Percentiles rank a stretch among this genome's conserved stretches.
These are phyloP conservation scores for Spisula subtruncata DNA, from an alignment of 2,888 invertebrate species.

Conservation along the genomic window DNA sequence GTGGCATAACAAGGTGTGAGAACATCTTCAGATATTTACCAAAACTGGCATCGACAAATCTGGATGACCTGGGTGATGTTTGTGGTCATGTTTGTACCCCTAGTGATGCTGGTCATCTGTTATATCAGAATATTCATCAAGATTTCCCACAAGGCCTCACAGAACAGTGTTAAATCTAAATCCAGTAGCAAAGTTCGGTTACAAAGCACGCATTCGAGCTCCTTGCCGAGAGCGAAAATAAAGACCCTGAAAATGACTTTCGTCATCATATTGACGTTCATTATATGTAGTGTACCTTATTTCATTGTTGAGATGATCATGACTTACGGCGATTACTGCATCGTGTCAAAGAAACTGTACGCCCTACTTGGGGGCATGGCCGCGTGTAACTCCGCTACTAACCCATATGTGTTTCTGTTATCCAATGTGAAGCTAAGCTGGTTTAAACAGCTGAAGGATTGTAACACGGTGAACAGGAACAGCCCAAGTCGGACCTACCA, in stretches of 20 bases:
- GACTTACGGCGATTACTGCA: slow-evolving; percentile 83
- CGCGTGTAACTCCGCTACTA: slow-evolving; percentile 86
- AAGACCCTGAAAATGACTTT: slow-evolving; percentile 88
- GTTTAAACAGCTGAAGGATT: slow-evolving; percentile 48
- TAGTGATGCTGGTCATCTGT: slow-evolving; percentile 83
- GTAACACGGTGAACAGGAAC: background rate
- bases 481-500: slow-evolving; percentile 3
- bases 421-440: slow-evolving; percentile 83
- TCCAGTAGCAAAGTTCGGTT: slow-evolving; percentile 81
- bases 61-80: slow-evolving; percentile 82
- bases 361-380: slow-evolving; percentile 85
- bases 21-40: slow-evolving; percentile 84
- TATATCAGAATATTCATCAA: slow-evolving; percentile 86
- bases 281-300: slow-evolving; percentile 86
- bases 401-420: slow-evolving; percentile 86
- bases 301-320: slow-evolving; percentile 86
- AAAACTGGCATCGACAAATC: slow-evolving; percentile 80
- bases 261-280: slow-evolving; percentile 86
- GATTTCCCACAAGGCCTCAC: slow-evolving; percentile 84
- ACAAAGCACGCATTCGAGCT: slow-evolving; percentile 84
- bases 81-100: slow-evolving; percentile 85
- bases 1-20: slow-evolving; percentile 82
- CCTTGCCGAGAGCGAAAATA: slow-evolving; percentile 86
- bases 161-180: slow-evolving; percentile 77
- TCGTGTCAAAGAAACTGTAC: slow-evolving; percentile 75